Evolutionary conservation across 1,140 invertebrate species (phyloP).

Genomic region (Tachypleus tridentatus): DNA sequence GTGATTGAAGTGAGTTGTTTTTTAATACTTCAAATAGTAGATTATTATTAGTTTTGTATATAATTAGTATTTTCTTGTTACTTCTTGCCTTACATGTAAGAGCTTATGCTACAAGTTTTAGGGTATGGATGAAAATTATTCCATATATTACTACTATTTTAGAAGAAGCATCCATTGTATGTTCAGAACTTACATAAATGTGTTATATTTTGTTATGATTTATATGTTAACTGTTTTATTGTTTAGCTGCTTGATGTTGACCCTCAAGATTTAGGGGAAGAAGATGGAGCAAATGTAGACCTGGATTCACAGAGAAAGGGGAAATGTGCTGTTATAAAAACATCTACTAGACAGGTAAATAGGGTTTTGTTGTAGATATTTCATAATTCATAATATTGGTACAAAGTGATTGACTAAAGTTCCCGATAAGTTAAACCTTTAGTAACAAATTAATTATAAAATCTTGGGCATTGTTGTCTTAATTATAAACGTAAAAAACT

Average conservation of each 20-base stretch:
- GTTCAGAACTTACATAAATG: not conserved
- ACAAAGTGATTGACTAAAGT: too few relatives aligned
- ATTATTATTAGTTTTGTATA: not conserved
- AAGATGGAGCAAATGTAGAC: constrained; percentile 97
- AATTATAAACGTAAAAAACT: too few relatives aligned
- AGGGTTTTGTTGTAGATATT: not conserved
- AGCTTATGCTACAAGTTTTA: too few relatives aligned
- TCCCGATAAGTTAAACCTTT: not conserved
- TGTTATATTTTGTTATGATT: not conserved
- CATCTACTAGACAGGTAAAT: constrained; percentile 76
- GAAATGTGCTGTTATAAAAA: constrained; percentile 99
- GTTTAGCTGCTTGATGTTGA: constrained; percentile 81
- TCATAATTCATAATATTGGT: not conserved
- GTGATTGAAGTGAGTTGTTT: constrained; percentile 68
- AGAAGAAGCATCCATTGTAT: not conserved
- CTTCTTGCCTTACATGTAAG: too few relatives aligned
- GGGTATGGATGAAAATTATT: not conserved
- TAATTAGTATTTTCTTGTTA: too few relatives aligned
- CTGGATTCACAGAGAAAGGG: constrained; percentile 96
- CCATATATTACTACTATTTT: constrained; percentile 1
- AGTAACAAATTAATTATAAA: not conserved
- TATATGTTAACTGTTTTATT: not conserved
- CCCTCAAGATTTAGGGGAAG: constrained; percentile 89
- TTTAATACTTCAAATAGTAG: not conserved
- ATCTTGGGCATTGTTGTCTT: not conserved